A percentile compares a stretch with the other conserved stretches of the same genome.
Conservation (phyloP, 2,113 vertebrate genomes). For the Beaufortia kweichowensis region DNA sequence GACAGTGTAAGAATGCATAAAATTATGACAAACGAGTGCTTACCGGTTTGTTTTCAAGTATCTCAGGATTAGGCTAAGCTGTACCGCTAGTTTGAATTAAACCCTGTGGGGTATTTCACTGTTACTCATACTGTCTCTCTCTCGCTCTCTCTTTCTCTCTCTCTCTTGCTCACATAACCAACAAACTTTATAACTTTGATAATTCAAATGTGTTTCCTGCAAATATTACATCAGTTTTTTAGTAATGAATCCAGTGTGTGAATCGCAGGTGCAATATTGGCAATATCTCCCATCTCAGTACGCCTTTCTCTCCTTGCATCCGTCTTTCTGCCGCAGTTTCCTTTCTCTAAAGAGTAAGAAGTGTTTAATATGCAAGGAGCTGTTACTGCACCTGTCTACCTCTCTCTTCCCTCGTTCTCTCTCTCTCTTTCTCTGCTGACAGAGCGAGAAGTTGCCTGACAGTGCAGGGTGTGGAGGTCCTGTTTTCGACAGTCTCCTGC, state of each 20-base stretch:
- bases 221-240: no score
- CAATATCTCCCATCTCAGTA: background rate
- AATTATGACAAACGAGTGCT: conserved; percentile 6
- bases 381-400: conserved; percentile 21
- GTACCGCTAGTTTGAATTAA: no score
- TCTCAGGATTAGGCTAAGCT: no score
- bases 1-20: background rate
- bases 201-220: no score
- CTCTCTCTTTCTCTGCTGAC: conserved; percentile 1
- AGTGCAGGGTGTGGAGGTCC: background rate
- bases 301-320: no score
- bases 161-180: background rate
- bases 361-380: conserved; percentile 18
- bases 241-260: no score
- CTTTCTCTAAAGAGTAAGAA: background rate
- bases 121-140: no score
- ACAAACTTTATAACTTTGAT: no score
- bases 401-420: background rate
- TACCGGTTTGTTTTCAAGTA: no score
- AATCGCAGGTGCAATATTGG: background rate
- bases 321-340: conserved; percentile 1
- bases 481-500: background rate
- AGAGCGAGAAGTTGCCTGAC: conserved; percentile 6
- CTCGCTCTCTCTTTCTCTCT: background rate
- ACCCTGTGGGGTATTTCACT: no score